Evolutionary conservation across 2,888 invertebrate genomes (phyloP).

Genomic region (Eupithecia inturbata): DNA sequence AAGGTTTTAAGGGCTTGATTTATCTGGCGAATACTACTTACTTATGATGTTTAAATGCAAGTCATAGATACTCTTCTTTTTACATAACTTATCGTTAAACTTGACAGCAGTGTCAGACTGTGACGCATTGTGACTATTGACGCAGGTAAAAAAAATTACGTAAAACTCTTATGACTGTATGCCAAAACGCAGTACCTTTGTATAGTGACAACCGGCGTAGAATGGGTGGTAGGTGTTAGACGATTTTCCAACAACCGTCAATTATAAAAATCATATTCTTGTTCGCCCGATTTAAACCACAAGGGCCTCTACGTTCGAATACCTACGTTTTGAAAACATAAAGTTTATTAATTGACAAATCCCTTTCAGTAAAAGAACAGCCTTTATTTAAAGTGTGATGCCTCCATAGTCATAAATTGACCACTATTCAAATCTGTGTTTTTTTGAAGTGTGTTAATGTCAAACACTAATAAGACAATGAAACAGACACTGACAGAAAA

Average conservation of each 20-base stretch:
- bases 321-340: neutral
- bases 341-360: neutral
- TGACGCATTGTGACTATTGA: neutral
- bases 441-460: neutral
- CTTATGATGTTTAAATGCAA: neutral
- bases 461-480: no score
- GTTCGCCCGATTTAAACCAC: neutral
- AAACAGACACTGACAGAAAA: no score
- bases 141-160: neutral
- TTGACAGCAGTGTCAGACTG: no score
- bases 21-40: neutral
- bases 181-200: neutral
- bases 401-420: neutral
- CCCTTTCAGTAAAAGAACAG: neutral
- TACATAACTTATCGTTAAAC: neutral
- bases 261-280: neutral
- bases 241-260: neutral
- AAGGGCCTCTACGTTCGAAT: neutral
- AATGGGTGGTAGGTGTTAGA: no score
- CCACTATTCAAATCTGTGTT: neutral
- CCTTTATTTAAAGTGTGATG: neutral
- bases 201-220: neutral
- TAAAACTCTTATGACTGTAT: neutral
- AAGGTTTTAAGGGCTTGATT: constrained; percentile 4
- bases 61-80: neutral